Evolutionary conservation across 1,140 invertebrate genomes (phyloP).

Genomic region (Drosophila triauraria): DNA sequence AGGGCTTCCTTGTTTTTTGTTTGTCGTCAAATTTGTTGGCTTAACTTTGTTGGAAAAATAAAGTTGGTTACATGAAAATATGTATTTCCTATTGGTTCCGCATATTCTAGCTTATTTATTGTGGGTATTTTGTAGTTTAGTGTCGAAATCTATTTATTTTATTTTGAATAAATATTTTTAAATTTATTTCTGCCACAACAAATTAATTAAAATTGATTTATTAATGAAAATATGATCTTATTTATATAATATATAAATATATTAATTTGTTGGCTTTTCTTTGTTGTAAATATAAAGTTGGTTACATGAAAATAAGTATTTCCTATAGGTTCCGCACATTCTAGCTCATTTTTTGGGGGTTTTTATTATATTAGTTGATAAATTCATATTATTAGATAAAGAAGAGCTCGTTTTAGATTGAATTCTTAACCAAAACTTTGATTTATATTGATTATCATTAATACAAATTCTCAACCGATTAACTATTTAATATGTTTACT

Average conservation of each 20-base stretch:
- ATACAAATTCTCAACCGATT: too few relatives aligned
- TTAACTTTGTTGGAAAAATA: conserved; percentile 58
- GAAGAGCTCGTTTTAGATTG: too few relatives aligned
- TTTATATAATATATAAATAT: too few relatives aligned
- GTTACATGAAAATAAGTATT: conserved; percentile 36
- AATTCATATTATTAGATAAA: neutral
- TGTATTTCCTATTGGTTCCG: neutral
- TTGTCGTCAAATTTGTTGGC: conserved; percentile 42
- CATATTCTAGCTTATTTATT: too few relatives aligned
- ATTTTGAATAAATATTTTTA: too few relatives aligned
- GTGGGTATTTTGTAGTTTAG: neutral
- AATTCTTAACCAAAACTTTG: too few relatives aligned
- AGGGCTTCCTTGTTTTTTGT: neutral
- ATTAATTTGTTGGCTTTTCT: conserved; percentile 55
- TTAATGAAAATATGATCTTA: too few relatives aligned
- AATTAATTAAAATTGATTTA: too few relatives aligned
- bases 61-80: conserved; percentile 47
- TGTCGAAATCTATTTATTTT: neutral
- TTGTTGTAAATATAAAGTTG: conserved; percentile 50
- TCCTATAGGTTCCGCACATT: neutral
- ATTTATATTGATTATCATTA: too few relatives aligned
- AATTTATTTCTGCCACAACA: too few relatives aligned
- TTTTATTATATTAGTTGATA: neutral
- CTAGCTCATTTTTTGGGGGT: too few relatives aligned
- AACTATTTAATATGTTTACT: too few relatives aligned